Conservation (phyloP, 2,113 vertebrate species). For the Chauna torquata region DNA sequence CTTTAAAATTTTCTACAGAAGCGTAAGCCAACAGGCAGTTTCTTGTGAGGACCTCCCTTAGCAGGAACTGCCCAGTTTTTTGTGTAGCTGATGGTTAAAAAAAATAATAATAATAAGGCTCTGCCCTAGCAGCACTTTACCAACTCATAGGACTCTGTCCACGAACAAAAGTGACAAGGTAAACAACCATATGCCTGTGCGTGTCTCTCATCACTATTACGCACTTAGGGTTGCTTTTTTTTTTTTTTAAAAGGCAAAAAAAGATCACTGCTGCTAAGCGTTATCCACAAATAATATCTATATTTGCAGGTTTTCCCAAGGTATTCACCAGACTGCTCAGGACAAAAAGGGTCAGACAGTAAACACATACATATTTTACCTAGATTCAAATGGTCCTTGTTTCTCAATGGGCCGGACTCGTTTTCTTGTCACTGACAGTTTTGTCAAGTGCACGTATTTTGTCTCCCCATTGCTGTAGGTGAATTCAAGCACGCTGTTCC, state of each 20-base stretch:
- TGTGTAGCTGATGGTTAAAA: not conserved
- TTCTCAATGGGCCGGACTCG: constrained; percentile 87
- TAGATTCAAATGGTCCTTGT: constrained; percentile 91
- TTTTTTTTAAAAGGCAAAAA: not conserved
- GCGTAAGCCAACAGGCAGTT: not conserved
- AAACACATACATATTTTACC: constrained; percentile 71
- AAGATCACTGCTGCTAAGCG: not conserved
- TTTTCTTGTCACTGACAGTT: constrained; percentile 87
- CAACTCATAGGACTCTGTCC: not conserved
- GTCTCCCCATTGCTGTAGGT: constrained; percentile 88
- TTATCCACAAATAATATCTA: not conserved
- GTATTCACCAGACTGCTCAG: not conserved
- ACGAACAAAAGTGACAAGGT: not conserved
- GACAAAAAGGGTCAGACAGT: not conserved
- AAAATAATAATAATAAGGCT: not conserved
- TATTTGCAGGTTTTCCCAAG: not conserved
- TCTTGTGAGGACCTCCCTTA: not conserved
- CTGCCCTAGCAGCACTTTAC: not conserved
- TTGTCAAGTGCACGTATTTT: constrained; percentile 86
- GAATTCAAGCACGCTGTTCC: constrained; percentile 95
- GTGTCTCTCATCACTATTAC: not conserved
- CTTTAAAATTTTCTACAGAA: not conserved
- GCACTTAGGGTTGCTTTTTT: not conserved
- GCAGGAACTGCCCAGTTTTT: not conserved
- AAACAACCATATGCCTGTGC: not conserved